phyloP scores from a whole-genome alignment of 2,113 vertebrate species.

The Scartelaos histophorus region DNA sequence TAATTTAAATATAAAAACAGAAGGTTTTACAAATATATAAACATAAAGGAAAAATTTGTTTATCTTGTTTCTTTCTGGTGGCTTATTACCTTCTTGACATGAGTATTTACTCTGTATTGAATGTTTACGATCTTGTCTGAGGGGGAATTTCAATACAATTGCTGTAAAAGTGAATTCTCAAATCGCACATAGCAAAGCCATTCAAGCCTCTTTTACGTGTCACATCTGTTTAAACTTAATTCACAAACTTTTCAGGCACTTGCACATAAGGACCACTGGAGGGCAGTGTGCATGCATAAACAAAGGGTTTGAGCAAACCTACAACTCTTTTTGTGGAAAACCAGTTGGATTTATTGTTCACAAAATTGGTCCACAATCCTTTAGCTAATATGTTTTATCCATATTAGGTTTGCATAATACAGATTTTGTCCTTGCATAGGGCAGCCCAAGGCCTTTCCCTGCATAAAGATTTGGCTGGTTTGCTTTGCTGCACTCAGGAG shows the following conservation, averaged over 20 bases:
- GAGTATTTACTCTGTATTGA: not conserved
- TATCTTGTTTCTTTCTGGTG: too few species aligned
- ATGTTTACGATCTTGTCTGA: not conserved
- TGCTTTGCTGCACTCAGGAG: constrained; percentile 75
- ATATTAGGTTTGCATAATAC: not conserved
- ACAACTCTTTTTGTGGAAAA: not conserved
- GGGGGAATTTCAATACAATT: not conserved
- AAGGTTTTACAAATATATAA: too few species aligned
- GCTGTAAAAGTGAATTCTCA: too few species aligned
- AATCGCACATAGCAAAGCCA: not conserved
- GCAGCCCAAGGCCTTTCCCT: constrained; percentile 65
- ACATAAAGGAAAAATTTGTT: too few species aligned
- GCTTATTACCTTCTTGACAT: not conserved
- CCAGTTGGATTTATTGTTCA: not conserved
- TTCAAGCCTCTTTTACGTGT: not conserved
- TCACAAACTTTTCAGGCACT: constrained; percentile 1
- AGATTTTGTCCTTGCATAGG: constrained; percentile 72
- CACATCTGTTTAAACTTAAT: not conserved
- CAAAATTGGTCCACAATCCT: not conserved
- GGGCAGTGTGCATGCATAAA: constrained; percentile 31
- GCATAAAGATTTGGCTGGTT: constrained; percentile 68
- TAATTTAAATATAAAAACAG: not conserved
- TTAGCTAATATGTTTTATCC: not conserved
- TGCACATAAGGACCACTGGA: constrained; percentile 48
- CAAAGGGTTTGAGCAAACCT: not conserved